These are phyloP conservation scores for Drosophila kepulauana DNA, from an alignment of 1,140 invertebrate genomes.

Conservation along the genomic window DNA sequence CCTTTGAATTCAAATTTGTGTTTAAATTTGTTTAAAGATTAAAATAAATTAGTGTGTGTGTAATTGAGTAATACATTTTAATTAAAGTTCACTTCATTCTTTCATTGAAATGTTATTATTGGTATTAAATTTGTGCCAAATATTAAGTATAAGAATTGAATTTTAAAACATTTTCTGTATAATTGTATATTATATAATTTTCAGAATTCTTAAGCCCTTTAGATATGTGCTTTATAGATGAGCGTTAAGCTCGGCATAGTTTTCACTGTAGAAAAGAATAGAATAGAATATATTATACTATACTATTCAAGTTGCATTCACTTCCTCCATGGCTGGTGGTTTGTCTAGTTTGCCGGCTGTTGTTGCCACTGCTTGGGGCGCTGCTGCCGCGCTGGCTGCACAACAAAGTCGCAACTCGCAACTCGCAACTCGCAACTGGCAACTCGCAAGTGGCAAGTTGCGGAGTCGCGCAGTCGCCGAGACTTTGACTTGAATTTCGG, in stretches of 20 bases:
- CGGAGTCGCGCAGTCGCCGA: conserved; percentile 48
- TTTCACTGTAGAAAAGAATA: conserved; percentile 24
- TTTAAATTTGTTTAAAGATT: too few relatives aligned
- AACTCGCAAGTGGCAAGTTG: conserved; percentile 15
- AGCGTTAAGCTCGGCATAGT: not conserved
- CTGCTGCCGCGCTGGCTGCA: conserved; percentile 61
- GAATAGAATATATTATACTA: conserved; percentile 7
- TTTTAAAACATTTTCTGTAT: too few relatives aligned
- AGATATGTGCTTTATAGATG: too few relatives aligned
- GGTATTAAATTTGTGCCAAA: too few relatives aligned
- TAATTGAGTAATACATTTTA: too few relatives aligned
- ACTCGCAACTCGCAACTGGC: conserved; percentile 19
- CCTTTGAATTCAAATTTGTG: too few relatives aligned
- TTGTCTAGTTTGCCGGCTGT: conserved; percentile 62
- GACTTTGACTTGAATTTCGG: conserved; percentile 56
- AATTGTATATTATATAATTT: too few relatives aligned
- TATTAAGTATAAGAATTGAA: too few relatives aligned
- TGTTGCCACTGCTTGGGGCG: conserved; percentile 3
- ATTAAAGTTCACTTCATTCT: too few relatives aligned
- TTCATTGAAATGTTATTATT: too few relatives aligned
- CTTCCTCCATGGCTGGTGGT: conserved; percentile 59
- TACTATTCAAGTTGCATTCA: conserved; percentile 40
- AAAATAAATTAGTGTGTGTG: too few relatives aligned
- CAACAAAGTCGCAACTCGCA: conserved; percentile 50
- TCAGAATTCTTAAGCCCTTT: too few relatives aligned